phyloP scores from a whole-genome alignment of 2,113 vertebrate genomes.

The Physeter macrocephalus region DNA sequence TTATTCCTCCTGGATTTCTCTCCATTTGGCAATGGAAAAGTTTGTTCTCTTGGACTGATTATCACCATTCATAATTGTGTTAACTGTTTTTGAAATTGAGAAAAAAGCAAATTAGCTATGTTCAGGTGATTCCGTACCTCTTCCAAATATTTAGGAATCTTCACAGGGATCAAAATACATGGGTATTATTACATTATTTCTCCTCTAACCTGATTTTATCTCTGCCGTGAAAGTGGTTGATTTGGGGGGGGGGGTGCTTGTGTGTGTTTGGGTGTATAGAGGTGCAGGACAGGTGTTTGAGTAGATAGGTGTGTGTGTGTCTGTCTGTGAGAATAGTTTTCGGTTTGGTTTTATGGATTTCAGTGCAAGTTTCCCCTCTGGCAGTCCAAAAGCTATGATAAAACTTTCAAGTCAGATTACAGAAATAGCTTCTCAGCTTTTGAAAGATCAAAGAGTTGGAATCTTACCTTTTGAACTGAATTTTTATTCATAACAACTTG shows the following conservation, averaged over 20 bases:
- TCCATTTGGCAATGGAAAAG: not conserved
- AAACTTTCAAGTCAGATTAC: not conserved
- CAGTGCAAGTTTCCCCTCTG: not conserved
- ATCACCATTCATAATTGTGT: not conserved
- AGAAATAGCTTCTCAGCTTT: not conserved
- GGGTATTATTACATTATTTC: not conserved
- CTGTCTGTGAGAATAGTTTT: not conserved
- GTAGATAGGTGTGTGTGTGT: not conserved
- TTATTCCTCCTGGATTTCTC: not conserved
- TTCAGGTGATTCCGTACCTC: not conserved
- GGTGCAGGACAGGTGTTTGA: not conserved
- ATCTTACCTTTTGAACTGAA: slow-evolving; percentile 9
- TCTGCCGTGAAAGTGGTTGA: not conserved
- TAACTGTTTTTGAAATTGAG: not conserved
- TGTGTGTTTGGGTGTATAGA: not conserved
- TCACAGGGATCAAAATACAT: not conserved
- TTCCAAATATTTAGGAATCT: not conserved
- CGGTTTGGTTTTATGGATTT: not conserved
- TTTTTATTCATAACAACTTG: slow-evolving; percentile 35
- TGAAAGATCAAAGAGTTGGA: not conserved
- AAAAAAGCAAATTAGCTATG: not conserved
- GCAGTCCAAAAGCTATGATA: not conserved
- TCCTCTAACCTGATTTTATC: not conserved
- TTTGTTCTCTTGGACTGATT: not conserved
- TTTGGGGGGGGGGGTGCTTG: not conserved